phyloP scores from a whole-genome alignment of 2,888 invertebrate species.

The Lepetodrilus schrolli region DNA sequence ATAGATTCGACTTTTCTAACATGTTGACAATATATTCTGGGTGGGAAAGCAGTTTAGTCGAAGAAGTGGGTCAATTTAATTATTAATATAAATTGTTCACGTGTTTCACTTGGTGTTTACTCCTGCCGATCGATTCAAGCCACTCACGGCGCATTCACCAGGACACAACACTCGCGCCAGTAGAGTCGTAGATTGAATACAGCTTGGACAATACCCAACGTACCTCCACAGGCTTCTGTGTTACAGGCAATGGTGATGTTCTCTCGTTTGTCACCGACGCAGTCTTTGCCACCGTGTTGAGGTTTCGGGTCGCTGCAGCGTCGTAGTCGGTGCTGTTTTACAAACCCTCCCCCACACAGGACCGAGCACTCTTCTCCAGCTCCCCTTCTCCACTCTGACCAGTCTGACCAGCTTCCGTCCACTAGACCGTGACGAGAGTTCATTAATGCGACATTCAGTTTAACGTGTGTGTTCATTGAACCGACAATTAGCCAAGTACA shows the following conservation, averaged over 20 bases:
- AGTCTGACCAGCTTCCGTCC: slow-evolving; percentile 11
- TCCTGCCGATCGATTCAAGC: no score
- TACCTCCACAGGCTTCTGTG: background rate
- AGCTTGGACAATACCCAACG: no score
- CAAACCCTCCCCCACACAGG: background rate
- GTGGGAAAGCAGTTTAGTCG: no score
- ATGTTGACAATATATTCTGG: no score
- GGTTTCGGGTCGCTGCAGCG: slow-evolving; percentile 6
- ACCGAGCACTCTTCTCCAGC: background rate
- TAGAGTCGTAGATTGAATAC: background rate
- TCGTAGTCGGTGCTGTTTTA: background rate
- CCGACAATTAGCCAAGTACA: background rate
- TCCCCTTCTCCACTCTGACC: background rate
- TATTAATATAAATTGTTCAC: no score
- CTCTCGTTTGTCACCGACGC: background rate
- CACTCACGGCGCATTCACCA: background rate
- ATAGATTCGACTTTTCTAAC: no score
- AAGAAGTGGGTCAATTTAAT: no score
- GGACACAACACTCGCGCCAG: background rate
- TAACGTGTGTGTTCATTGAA: no score
- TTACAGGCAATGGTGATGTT: background rate
- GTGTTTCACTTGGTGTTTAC: no score
- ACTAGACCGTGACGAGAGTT: background rate
- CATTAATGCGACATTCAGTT: no score
- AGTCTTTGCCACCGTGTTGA: slow-evolving; percentile 15